Evolutionary conservation across 2,113 vertebrate genomes (phyloP), one percentile per base, ranked within the genome.

Genomic region (Microcebus lehilahytsara): DNA sequence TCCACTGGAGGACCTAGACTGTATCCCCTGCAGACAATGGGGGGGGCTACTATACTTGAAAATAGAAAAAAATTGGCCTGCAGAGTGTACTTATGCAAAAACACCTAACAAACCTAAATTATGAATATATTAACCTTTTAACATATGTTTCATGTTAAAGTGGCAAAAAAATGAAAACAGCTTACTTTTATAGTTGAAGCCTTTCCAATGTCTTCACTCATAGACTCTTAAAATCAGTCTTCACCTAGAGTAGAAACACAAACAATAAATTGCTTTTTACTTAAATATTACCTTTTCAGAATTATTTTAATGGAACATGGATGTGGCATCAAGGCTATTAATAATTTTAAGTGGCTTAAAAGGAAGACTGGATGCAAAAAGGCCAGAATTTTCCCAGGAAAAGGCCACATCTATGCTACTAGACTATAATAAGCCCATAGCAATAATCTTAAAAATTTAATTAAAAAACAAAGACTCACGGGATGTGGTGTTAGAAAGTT

Each of bases 191-290:
- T 1, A 40, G 30, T 0, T 42, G 93, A 85, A 78, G 5, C 5
- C 14, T 90, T 90, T 81, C 40, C 77, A 72, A 3, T 27, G 51
- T 58, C 40, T 69, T 95, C 66, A 77, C 5, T 3, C 49, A 66
- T 3, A 49, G 64, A 42, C 32, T 49, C 17, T 17, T 11, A 34
- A 71, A 20, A 19, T 74, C 23, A 2, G 85, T 67, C 75, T 95
- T 94, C 20, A 93, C 80, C 97, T 98, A 85, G 1, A 85, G 20
- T 8, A 67, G 49, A 95, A 95, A 97, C 14, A 89, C 17, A 97
- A 62, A 95, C 84, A 94, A 71, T 30, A 85, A 92, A 83, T 34
- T 42, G 23, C n/a, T 60, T 69, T 85, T 92, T 66, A 79, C 34
- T 83, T 51, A 93, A 67, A 49, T 30, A 19, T 69, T 17, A 64